A percentile compares a stretch with the other conserved stretches of the same genome.
These are phyloP conservation scores for Falco biarmicus DNA, from an alignment of 2,797 vertebrate species.

Conservation along the genomic window DNA sequence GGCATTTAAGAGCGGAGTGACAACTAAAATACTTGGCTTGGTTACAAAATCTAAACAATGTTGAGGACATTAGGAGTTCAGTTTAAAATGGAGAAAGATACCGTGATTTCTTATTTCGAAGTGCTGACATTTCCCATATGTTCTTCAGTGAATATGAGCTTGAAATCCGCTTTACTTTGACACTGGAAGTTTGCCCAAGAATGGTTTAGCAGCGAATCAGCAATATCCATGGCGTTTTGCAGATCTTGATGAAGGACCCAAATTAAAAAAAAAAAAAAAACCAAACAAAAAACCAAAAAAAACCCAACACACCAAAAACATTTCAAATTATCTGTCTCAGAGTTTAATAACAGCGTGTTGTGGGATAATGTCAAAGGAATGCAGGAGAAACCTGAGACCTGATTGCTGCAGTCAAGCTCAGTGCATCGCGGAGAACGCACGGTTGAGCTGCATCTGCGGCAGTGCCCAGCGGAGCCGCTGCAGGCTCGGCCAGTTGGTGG, in stretches of 20 bases:
- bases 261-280: neutral
- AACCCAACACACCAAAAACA: neutral
- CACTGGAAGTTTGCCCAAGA: conserved; percentile 55
- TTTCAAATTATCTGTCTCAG: neutral
- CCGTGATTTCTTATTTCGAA: neutral
- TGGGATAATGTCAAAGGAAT: conserved; percentile 40
- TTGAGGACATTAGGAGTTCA: neutral
- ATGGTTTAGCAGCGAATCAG: neutral
- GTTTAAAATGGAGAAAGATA: conserved; percentile 15
- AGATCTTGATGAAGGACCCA: conserved; percentile 23
- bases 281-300: neutral
- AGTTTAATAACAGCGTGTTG: neutral
- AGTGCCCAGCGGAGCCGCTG: neutral
- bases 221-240: conserved; percentile 11
- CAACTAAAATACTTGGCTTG: conserved; percentile 44
- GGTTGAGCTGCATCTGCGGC: neutral
- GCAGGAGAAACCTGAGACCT: conserved; percentile 28
- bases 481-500: neutral
- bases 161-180: conserved; percentile 52
- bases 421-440: neutral
- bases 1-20: conserved; percentile 67
- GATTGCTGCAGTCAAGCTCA: neutral
- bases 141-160: conserved; percentile 36
- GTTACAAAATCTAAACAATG: conserved; percentile 24
- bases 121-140: conserved; percentile 47